These are phyloP conservation scores for Cartodere bifasciata DNA, from an alignment of 2,888 invertebrate genomes.

Conservation along the genomic window DNA sequence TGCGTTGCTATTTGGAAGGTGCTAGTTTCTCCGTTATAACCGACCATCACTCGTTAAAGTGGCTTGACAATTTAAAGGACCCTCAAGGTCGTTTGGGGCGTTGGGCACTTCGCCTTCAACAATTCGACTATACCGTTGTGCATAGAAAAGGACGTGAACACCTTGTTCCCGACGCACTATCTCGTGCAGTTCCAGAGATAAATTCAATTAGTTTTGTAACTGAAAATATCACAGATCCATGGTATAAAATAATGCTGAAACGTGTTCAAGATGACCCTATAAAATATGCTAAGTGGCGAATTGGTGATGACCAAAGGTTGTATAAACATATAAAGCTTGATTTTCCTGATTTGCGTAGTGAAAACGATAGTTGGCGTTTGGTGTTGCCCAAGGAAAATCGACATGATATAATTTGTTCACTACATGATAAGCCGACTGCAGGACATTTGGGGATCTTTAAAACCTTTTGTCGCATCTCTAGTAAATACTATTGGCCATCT, in stretches of 20 bases:
- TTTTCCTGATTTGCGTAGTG: not conserved
- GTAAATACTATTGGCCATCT: not conserved
- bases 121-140: not conserved
- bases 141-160: slow-evolving; percentile 12
- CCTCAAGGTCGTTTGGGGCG: slow-evolving; percentile 2
- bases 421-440: not conserved
- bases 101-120: slow-evolving; percentile 2
- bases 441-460: not conserved
- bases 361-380: not conserved
- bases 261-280: not conserved
- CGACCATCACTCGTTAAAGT: slow-evolving; percentile 1
- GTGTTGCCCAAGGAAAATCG: not conserved
- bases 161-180: not conserved
- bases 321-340: not conserved
- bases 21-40: slow-evolving; percentile 3
- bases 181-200: no score
- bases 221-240: no score
- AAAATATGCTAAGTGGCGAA: not conserved
- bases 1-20: slow-evolving; percentile 8
- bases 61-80: slow-evolving; percentile 2
- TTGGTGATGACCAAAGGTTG: not conserved
- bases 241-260: no score
- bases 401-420: not conserved
- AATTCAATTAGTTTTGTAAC: no score
- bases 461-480: not conserved